Evolutionary conservation across 2,888 invertebrate species (phyloP), one percentile per base, ranked within the genome.

Genomic region (Drosophila testacea): DNA sequence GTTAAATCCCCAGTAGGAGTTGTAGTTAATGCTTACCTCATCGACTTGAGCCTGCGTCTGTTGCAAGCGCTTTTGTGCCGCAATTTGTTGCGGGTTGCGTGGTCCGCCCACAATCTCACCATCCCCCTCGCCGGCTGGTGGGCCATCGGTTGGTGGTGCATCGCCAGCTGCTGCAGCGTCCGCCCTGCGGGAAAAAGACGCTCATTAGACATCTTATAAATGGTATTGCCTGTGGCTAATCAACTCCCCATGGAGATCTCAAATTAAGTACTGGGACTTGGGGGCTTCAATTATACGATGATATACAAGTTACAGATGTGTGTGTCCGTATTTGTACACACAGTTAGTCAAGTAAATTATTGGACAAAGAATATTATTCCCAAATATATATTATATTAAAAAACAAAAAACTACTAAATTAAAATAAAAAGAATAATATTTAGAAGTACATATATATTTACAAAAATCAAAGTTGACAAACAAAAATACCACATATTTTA

Each of bases 11-110:
- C 5, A 16, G 13, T 11, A 4, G 10, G 1, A 1, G 6, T 46
- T 34, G 7, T 10, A 1, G 38, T n/a, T 13, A 13, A 39, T 4
- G 30, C 13, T 77, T 85, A 94, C 95, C 95, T 96, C 96, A 92
- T 96, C 96, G 73, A 96, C 96, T 94, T 96, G 96, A 76, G 96
- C 96, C 93, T 96, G 96, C 79, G 96, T 96, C 92, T 96, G 96
- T 91, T 96, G 96, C 92, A 96, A 93, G 89, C 96, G 95, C 84
- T 96, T 96, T 92, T 96, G 96, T 81, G 96, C 96, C 61, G 96
- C 96, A 83, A 96, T 95, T 93, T 97, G 96, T 92, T 96, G 96
- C 68, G 96, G 96, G 79, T 96, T 96, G 92, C 96, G 77, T 73
- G 97, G 97, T 66, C 97, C 97, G 79, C 97, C 97, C 91, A 97